Conservation (phyloP, 2,113 vertebrate species). For the Stigmatopora argus region DNA sequence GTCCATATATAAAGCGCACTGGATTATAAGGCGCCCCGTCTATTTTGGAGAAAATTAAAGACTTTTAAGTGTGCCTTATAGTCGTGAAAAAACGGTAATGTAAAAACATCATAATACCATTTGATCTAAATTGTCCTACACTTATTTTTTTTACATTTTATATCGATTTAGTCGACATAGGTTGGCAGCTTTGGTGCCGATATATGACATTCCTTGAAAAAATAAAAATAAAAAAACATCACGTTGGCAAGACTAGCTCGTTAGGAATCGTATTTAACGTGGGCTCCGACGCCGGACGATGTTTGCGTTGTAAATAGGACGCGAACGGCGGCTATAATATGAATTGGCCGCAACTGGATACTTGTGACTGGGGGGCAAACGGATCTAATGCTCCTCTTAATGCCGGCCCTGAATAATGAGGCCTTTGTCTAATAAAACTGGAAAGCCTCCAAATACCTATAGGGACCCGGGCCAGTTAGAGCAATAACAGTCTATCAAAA, state of each 20-base stretch:
- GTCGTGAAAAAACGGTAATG: too few relatives aligned
- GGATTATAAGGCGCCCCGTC: too few relatives aligned
- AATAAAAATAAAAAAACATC: not conserved
- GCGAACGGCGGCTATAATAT: conserved; percentile 51
- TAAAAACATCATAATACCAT: too few relatives aligned
- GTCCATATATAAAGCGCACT: too few relatives aligned
- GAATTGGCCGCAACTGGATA: conserved; percentile 69
- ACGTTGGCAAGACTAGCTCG: conserved; percentile 38
- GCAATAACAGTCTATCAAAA: conserved; percentile 73
- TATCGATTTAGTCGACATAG: too few relatives aligned
- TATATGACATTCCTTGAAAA: not conserved
- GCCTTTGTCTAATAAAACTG: conserved; percentile 75
- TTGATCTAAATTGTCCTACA: too few relatives aligned
- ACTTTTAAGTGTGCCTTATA: too few relatives aligned
- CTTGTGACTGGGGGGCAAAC: conserved; percentile 68
- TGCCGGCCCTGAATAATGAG: conserved; percentile 69
- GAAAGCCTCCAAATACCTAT: conserved; percentile 72
- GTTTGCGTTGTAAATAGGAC: conserved; percentile 41
- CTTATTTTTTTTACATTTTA: too few relatives aligned
- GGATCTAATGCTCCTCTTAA: conserved; percentile 62
- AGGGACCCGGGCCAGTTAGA: conserved; percentile 67
- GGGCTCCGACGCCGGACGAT: conserved; percentile 46
- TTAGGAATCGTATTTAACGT: conserved; percentile 47
- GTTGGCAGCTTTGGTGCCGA: too few relatives aligned
- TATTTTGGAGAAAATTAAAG: too few relatives aligned